Conservation (phyloP, 2,888 invertebrate species). For the Thecocarcelia acutangulata region DNA sequence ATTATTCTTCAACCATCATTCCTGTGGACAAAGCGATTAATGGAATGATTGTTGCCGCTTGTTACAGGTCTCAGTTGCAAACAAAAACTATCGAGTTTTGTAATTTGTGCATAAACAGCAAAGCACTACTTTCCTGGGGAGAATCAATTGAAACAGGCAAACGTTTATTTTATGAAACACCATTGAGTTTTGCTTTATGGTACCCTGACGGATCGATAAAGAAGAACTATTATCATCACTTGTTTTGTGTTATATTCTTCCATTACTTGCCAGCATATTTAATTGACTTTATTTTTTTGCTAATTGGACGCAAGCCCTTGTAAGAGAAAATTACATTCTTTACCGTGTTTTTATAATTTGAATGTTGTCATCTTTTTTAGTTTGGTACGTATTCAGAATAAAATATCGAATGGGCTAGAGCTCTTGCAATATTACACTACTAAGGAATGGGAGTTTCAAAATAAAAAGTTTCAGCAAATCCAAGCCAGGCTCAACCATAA, state of each 20-base stretch:
- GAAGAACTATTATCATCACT: constrained; percentile 85
- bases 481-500: constrained; percentile 82
- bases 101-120: constrained; percentile 89
- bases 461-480: constrained; percentile 84
- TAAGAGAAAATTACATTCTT: constrained; percentile 82
- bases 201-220: constrained; percentile 90
- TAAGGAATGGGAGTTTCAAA: constrained; percentile 89
- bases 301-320: constrained; percentile 90
- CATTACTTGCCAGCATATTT: constrained; percentile 90
- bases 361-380: constrained; percentile 79
- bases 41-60: constrained; percentile 88
- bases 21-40: constrained; percentile 91
- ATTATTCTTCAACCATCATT: constrained; percentile 86
- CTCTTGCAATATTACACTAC: constrained; percentile 90
- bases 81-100: constrained; percentile 77
- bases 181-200: constrained; percentile 90
- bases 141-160: constrained; percentile 87
- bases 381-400: constrained; percentile 84
- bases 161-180: constrained; percentile 84
- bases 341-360: constrained; percentile 4
- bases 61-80: constrained; percentile 83
- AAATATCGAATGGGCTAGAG: constrained; percentile 84
- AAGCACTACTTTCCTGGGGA: constrained; percentile 93
- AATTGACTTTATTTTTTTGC: constrained; percentile 86
- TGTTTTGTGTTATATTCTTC: constrained; percentile 86